These are phyloP conservation scores for Crematogaster levior DNA, from an alignment of 2,888 invertebrate genomes.

Conservation along the genomic window DNA sequence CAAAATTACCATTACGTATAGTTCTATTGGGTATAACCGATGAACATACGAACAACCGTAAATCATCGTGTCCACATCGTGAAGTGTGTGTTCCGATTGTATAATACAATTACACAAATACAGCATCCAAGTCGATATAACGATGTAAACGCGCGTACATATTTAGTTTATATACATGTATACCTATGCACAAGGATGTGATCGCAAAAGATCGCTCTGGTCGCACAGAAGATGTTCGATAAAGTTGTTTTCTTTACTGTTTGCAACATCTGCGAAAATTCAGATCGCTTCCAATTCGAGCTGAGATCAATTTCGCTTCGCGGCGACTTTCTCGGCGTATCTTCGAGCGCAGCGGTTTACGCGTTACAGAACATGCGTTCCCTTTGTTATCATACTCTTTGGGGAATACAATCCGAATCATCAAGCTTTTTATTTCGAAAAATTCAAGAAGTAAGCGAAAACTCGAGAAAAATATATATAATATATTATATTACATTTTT, in stretches of 20 bases:
- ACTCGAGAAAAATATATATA: slow-evolving; percentile 14
- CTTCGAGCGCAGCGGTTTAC: slow-evolving; percentile 7
- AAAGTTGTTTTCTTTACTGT: background rate
- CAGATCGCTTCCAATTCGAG: background rate
- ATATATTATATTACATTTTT: background rate
- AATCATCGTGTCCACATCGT: slow-evolving; percentile 71
- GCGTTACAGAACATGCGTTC: slow-evolving; percentile 20
- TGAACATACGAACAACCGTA: slow-evolving; percentile 66
- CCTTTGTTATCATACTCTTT: slow-evolving; percentile 14
- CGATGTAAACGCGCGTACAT: slow-evolving; percentile 72
- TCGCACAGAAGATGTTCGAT: background rate
- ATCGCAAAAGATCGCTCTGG: slow-evolving; percentile 56
- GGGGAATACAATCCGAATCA: slow-evolving; percentile 15
- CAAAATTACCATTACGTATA: slow-evolving; percentile 12
- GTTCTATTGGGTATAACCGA: background rate
- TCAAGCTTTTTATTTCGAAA: slow-evolving; percentile 8
- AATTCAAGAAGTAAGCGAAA: background rate
- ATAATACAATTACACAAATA: slow-evolving; percentile 76
- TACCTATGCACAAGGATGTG: slow-evolving; percentile 74
- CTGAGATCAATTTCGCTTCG: slow-evolving; percentile 36
- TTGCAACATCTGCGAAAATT: background rate
- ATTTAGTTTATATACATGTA: slow-evolving; percentile 76
- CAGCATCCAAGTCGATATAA: slow-evolving; percentile 72
- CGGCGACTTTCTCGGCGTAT: slow-evolving; percentile 6
- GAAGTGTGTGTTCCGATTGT: slow-evolving; percentile 69